phyloP scores from a whole-genome alignment of 1,140 invertebrate genomes.

The Drosophila paulistorum region DNA sequence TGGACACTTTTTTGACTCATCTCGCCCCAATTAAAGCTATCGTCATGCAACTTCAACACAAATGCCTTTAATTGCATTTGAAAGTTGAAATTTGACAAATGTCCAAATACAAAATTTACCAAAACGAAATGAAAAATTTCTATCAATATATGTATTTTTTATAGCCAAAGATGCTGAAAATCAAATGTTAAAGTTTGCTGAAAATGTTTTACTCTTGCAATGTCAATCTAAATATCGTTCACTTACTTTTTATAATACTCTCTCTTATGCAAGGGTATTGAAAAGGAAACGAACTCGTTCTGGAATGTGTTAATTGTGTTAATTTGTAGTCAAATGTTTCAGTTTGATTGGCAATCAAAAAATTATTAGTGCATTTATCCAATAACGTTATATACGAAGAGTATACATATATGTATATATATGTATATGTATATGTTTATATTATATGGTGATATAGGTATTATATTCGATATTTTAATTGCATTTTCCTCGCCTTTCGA shows the following conservation, averaged over 20 bases:
- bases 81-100: constrained; percentile 23
- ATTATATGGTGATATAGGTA: not conserved
- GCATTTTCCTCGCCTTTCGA: constrained; percentile 39
- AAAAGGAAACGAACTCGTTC: constrained; percentile 9
- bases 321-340: constrained; percentile 44
- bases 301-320: constrained; percentile 48
- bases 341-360: constrained; percentile 54
- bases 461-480: constrained; percentile 62
- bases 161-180: not conserved
- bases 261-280: not conserved
- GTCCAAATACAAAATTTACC: constrained; percentile 21
- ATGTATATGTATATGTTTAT: not conserved
- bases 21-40: constrained; percentile 54
- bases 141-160: not conserved
- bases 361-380: constrained; percentile 67
- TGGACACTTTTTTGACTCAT: constrained; percentile 22
- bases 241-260: not conserved
- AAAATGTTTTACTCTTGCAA: not conserved
- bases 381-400: not conserved
- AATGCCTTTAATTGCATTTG: constrained; percentile 58
- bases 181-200: not conserved
- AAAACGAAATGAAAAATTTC: not conserved
- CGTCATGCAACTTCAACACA: constrained; percentile 22
- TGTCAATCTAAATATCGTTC: too few relatives aligned
- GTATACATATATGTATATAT: not conserved